Evolutionary conservation across 1,140 invertebrate species (phyloP).

Genomic region (Oscheius sp.): DNA sequence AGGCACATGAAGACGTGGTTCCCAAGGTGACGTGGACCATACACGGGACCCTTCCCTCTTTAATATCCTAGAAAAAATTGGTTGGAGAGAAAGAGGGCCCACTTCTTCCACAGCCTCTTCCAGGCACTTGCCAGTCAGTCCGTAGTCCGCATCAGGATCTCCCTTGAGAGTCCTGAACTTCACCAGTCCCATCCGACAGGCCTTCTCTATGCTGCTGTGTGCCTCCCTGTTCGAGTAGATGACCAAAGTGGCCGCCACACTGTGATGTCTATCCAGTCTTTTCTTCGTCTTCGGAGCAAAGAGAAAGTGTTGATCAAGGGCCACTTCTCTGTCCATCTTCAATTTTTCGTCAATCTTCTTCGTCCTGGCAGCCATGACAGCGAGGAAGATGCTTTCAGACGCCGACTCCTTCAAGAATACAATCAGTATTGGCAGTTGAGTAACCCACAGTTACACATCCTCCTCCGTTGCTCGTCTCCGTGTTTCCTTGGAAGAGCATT

Average conservation of each 20-base stretch:
- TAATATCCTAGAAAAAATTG: not conserved
- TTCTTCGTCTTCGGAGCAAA: not conserved
- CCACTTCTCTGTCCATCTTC: not conserved
- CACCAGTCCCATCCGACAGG: not conserved
- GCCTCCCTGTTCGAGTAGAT: not conserved
- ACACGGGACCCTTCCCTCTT: not conserved
- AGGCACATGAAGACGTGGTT: not conserved
- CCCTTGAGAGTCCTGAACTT: not conserved
- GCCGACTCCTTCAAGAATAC: not conserved
- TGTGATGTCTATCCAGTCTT: not conserved
- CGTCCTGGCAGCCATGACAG: not conserved
- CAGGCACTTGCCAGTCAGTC: not conserved
- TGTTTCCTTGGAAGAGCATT: conserved; percentile 71
- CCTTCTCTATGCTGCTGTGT: conserved; percentile 1
- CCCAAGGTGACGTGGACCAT: not conserved
- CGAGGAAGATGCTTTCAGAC: not conserved
- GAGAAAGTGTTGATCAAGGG: not conserved
- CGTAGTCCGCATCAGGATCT: not conserved
- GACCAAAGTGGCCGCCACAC: not conserved
- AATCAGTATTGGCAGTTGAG: not conserved
- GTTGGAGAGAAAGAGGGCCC: too few relatives aligned
- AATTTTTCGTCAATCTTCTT: not conserved
- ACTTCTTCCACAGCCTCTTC: not conserved
- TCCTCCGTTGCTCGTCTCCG: conserved; percentile 71
- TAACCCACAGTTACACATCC: conserved; percentile 60